phyloP scores from a whole-genome alignment of 2,113 vertebrate genomes.

The Nothoprocta pentlandii region DNA sequence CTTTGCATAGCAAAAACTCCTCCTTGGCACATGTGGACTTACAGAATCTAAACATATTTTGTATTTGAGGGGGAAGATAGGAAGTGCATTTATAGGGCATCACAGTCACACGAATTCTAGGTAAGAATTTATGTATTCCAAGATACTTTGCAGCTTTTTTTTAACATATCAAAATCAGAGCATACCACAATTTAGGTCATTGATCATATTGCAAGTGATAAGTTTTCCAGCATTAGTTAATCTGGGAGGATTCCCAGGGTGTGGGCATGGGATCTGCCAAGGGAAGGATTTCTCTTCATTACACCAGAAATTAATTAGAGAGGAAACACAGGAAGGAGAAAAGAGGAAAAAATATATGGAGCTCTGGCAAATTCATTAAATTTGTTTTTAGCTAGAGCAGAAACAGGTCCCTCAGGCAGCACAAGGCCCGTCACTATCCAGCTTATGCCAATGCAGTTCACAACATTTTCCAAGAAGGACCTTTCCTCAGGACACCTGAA shows the following conservation, averaged over 20 bases:
- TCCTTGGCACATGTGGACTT: not conserved
- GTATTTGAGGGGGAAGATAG: not conserved
- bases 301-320: not conserved
- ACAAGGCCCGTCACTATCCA: not conserved
- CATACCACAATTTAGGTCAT: not conserved
- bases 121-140: not conserved
- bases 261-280: not conserved
- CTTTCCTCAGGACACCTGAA: not conserved
- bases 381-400: not conserved
- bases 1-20: not conserved
- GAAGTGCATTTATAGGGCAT: not conserved
- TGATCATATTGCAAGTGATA: not conserved
- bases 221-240: not conserved
- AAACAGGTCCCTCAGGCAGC: not conserved
- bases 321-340: not conserved
- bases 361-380: not conserved
- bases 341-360: not conserved
- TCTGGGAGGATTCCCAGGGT: accelerated
- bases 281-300: not conserved
- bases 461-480: not conserved
- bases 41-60: not conserved
- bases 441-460: not conserved
- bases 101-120: not conserved
- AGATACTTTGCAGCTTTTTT: not conserved
- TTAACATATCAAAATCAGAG: not conserved